Evolutionary conservation across 2,888 invertebrate species (phyloP), one percentile per base, ranked within the genome.

Genomic region (Orthonychiurus folsomi): DNA sequence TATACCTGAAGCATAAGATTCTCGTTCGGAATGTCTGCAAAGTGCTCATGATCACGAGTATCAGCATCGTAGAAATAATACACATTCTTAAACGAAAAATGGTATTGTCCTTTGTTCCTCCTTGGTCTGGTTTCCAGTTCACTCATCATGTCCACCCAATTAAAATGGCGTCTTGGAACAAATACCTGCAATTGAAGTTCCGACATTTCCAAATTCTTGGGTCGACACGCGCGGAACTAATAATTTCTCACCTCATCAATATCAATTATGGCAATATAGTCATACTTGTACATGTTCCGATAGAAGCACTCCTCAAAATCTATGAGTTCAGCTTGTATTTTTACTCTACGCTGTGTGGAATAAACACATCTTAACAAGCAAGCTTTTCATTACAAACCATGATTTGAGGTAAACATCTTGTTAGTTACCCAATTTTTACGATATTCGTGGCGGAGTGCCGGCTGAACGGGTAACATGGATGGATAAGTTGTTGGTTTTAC

Each of bases 291-390:
- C 61, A 64, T 61, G 23, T 61, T 55, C 15, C 56, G 25, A 12
- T 57, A 59, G 2, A 64, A 52, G 37, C 64, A 64, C 28, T 64
- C 64, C 28, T 64, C 61, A 37, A 59, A 64, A 1, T 56, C 52
- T 2, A 61, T 28, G 3, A 61, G 15, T 23, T 61, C 63, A 3
- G 55, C n/a, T 20, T 56, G 59, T 5, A 27, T 18, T 20, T 63
- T 61, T 1, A 28, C 24, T 5, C 3, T 28, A 12, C 21, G 27
- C 37, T 28, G 1, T n/a, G n/a, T n/a, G n/a, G n/a, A n/a, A n/a
- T n/a, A n/a, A n/a, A n/a, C n/a, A n/a, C n/a, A n/a, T n/a, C n/a
- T n/a, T n/a, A n/a, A n/a, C n/a, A n/a, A n/a, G n/a, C n/a, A n/a
- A n/a, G n/a, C n/a, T n/a, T n/a, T n/a, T n/a, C n/a, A n/a, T n/a